Conservation (phyloP, 2,888 invertebrate genomes). For the Cheilosia vulpina region DNA sequence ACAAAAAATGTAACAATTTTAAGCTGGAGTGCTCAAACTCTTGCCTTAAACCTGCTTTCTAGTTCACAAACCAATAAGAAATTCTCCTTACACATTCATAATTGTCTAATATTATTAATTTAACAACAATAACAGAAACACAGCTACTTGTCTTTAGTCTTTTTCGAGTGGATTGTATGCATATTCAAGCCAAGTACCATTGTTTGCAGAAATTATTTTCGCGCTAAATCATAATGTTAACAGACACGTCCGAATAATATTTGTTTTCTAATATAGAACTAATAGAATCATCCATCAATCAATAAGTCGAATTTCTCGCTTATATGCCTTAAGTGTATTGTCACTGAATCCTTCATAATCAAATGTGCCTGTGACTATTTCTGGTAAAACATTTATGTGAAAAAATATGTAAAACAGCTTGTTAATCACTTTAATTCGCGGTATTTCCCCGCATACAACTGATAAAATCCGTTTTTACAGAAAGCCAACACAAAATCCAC, state of each 20-base stretch:
- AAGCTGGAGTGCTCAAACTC: too few species aligned
- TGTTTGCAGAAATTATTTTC: neutral
- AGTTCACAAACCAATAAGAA: neutral
- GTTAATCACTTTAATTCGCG: constrained; percentile 1
- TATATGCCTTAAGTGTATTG: neutral
- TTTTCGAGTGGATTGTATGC: neutral
- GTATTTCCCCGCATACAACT: constrained; percentile 15
- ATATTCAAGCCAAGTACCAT: constrained; percentile 6
- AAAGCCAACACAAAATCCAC: constrained; percentile 9
- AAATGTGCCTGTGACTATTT: neutral
- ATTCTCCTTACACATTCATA: neutral
- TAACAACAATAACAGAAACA: constrained; percentile 1
- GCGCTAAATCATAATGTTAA: constrained; percentile 2
- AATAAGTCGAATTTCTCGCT: neutral
- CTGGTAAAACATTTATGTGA: neutral
- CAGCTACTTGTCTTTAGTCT: neutral
- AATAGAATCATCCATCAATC: neutral
- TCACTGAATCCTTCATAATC: neutral
- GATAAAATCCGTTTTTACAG: constrained; percentile 3
- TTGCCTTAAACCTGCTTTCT: neutral
- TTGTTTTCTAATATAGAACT: neutral
- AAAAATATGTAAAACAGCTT: neutral
- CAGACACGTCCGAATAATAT: neutral
- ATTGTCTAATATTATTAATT: neutral
- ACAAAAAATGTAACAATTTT: too few species aligned